Conservation (phyloP, 2,888 invertebrate species). For the Pogonocherus hispidulus region DNA sequence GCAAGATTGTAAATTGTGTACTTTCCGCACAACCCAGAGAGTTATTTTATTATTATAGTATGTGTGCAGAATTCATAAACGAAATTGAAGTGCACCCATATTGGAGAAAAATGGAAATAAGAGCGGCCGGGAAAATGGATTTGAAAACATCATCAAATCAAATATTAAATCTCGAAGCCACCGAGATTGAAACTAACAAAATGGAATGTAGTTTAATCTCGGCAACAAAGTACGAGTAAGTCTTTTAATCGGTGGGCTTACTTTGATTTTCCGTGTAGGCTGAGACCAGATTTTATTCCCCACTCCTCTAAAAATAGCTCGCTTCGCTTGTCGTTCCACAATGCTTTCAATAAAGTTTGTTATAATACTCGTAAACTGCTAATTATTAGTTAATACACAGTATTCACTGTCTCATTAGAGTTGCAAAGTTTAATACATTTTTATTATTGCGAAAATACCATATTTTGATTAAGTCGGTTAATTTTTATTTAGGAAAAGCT, state of each 20-base stretch:
- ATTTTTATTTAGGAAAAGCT: too few species aligned
- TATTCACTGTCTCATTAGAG: too few species aligned
- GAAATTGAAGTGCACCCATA: not conserved
- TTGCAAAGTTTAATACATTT: too few species aligned
- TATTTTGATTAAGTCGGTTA: too few species aligned
- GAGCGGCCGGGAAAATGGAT: not conserved
- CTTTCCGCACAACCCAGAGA: too few species aligned
- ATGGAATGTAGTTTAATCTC: constrained; percentile 25
- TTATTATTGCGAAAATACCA: too few species aligned
- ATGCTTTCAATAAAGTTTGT: constrained; percentile 1
- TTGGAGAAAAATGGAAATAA: not conserved
- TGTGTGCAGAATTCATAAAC: not conserved
- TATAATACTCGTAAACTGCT: too few species aligned
- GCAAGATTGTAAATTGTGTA: too few species aligned
- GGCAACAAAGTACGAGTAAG: constrained; percentile 21
- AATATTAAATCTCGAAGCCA: constrained; percentile 21
- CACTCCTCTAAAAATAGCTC: not conserved
- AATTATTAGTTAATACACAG: too few species aligned
- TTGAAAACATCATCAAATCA: constrained; percentile 8
- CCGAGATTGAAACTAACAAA: constrained; percentile 15
- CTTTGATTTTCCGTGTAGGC: constrained; percentile 26
- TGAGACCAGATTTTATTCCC: constrained; percentile 9
- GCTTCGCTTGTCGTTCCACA: not conserved
- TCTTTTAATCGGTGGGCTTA: constrained; percentile 29
- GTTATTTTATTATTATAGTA: too few species aligned